Conservation (phyloP, 2,113 vertebrate species). For the Dicrurus megarhynchus region DNA sequence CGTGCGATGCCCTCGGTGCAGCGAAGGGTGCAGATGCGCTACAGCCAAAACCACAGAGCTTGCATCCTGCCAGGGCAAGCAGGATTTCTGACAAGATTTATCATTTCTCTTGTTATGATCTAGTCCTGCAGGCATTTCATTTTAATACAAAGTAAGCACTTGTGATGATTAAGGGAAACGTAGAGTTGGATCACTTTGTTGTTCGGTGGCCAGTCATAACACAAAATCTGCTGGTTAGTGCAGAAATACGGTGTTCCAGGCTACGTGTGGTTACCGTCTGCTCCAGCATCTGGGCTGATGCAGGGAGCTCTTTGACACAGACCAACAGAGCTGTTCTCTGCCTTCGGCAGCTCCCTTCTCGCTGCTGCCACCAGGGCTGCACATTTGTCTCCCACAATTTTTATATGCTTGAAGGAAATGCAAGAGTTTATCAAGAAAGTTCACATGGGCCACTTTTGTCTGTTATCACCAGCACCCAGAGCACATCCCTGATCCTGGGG, state of each 20-base stretch:
- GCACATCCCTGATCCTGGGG: neutral
- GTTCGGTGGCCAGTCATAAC: constrained; percentile 61
- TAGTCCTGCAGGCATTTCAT: constrained; percentile 50
- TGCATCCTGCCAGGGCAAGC: neutral
- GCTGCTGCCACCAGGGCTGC: rapidly evolving
- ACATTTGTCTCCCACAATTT: rapidly evolving
- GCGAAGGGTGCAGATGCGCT: rapidly evolving
- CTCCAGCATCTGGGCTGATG: neutral
- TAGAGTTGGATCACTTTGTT: constrained; percentile 22
- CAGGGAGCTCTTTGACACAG: neutral
- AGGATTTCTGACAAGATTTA: constrained; percentile 46
- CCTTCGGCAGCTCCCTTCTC: neutral
- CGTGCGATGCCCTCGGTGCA: neutral
- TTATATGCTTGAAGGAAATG: rapidly evolving
- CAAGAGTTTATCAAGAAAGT: neutral
- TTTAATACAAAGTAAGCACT: constrained; percentile 59
- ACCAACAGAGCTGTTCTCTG: neutral
- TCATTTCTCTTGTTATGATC: constrained; percentile 35
- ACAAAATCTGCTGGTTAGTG: constrained; percentile 46
- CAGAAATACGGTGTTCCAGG: neutral
- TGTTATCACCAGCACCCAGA: too few relatives aligned
- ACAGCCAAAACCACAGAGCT: constrained; percentile 1
- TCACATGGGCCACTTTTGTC: rapidly evolving
- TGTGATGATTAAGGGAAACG: constrained; percentile 56
- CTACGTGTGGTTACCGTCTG: neutral